A percentile compares a stretch with the other conserved stretches of the same genome.
These are phyloP conservation scores for Ptilodon capucinus DNA, from an alignment of 2,888 invertebrate genomes.

Conservation along the genomic window DNA sequence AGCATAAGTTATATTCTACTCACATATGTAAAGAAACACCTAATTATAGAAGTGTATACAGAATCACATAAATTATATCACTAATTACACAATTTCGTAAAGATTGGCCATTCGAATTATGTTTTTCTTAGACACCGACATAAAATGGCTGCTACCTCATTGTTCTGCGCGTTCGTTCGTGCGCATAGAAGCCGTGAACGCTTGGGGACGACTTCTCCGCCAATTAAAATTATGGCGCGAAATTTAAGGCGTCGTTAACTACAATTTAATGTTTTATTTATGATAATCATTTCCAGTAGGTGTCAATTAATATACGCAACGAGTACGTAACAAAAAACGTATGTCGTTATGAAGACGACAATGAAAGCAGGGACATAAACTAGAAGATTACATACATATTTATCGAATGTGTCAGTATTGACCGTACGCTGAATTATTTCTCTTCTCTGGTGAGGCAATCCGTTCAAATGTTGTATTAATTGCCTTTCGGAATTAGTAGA, in stretches of 20 bases:
- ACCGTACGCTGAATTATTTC: constrained; percentile 43
- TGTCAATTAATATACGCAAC: constrained; percentile 44
- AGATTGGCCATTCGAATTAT: constrained; percentile 83
- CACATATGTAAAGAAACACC: constrained; percentile 76
- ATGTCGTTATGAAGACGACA: constrained; percentile 55
- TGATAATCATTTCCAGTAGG: constrained; percentile 35
- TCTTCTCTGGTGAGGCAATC: constrained; percentile 65
- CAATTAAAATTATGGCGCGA: constrained; percentile 83
- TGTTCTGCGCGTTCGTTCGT: constrained; percentile 83
- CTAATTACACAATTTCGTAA: constrained; percentile 82
- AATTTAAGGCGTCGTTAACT: constrained; percentile 76
- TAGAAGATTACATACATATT: constrained; percentile 43
- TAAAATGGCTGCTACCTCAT: constrained; percentile 84
- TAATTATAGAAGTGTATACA: constrained; percentile 73
- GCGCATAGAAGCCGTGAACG: constrained; percentile 83
- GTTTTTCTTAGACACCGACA: constrained; percentile 83
- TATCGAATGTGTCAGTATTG: constrained; percentile 39
- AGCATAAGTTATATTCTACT: constrained; percentile 74
- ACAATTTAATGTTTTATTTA: constrained; percentile 54
- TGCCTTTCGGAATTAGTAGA: constrained; percentile 72
- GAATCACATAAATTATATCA: constrained; percentile 82
- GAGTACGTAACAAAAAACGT: constrained; percentile 58
- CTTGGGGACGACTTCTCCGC: constrained; percentile 82
- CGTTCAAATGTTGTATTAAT: constrained; percentile 70
- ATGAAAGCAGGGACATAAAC: constrained; percentile 59